A percentile compares a stretch with the other conserved stretches of the same genome.
These are phyloP conservation scores for Deilephila porcellus DNA, from an alignment of 2,888 invertebrate genomes.

Conservation along the genomic window DNA sequence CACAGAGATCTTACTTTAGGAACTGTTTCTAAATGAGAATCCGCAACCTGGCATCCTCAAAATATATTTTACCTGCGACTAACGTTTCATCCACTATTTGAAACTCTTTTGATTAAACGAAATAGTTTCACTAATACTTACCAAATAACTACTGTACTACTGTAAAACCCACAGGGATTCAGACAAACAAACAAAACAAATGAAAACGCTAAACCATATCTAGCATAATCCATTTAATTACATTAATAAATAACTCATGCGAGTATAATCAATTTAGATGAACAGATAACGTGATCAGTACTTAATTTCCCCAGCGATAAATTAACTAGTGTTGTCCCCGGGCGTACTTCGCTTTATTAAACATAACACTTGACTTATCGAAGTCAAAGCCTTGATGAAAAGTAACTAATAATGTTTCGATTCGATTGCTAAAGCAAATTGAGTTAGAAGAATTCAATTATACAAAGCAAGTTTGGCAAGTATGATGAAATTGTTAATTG, in stretches of 20 bases:
- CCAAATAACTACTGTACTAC: no score
- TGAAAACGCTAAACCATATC: neutral
- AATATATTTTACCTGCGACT: no score
- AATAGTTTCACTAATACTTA: no score
- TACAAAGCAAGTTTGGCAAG: neutral
- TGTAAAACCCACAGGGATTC: neutral
- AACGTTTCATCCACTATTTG: no score
- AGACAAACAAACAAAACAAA: neutral
- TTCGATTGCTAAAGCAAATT: conserved; percentile 1
- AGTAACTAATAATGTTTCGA: conserved; percentile 6
- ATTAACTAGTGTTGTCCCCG: neutral
- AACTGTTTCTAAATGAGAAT: no score
- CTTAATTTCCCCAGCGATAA: conserved; percentile 17
- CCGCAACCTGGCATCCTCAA: no score
- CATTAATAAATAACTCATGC: conserved; percentile 9
- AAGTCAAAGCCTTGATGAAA: conserved; percentile 1
- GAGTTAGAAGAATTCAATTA: conserved; percentile 5
- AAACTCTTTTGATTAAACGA: no score
- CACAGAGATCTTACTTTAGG: no score
- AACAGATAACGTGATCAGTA: conserved; percentile 3
- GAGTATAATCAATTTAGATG: conserved; percentile 7
- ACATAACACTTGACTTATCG: conserved; percentile 4
- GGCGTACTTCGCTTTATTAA: neutral
- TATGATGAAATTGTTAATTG: conserved; percentile 1
- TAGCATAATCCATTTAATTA: neutral